Evolutionary conservation across 2,113 vertebrate genomes (phyloP).

Genomic region (Pelodiscus sinensis): DNA sequence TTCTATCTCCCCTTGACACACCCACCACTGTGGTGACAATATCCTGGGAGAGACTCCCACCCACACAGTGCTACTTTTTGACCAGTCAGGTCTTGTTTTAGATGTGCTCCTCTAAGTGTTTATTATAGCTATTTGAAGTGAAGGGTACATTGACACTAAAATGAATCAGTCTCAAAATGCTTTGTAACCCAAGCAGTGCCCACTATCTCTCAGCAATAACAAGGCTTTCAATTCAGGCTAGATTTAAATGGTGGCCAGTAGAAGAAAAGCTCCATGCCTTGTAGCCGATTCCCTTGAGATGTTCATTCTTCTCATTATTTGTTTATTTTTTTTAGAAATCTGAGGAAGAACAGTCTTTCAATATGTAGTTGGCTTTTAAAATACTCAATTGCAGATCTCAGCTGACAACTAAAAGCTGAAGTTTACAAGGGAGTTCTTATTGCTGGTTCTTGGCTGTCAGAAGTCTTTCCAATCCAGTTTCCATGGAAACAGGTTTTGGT

Average conservation of each 20-base stretch:
- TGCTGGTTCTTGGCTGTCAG: slow-evolving; percentile 40
- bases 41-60: neutral
- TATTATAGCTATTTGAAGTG: neutral
- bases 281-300: neutral
- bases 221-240: neutral
- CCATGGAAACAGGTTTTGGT: slow-evolving; percentile 68
- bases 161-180: neutral
- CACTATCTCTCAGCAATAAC: neutral
- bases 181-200: neutral
- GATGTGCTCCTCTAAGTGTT: neutral
- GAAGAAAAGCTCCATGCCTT: neutral
- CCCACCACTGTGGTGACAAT: neutral
- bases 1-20: neutral
- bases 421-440: slow-evolving; percentile 31
- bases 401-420: slow-evolving; percentile 28
- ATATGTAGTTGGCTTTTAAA: neutral
- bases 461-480: slow-evolving; percentile 62
- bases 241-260: neutral
- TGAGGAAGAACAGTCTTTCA: neutral
- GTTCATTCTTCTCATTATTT: neutral
- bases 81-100: neutral
- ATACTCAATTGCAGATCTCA: neutral
- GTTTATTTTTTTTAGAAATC: neutral
- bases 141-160: neutral
- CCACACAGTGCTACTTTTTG: neutral